phyloP scores from a whole-genome alignment of 2,888 invertebrate species.

The Parelbella ahira region DNA sequence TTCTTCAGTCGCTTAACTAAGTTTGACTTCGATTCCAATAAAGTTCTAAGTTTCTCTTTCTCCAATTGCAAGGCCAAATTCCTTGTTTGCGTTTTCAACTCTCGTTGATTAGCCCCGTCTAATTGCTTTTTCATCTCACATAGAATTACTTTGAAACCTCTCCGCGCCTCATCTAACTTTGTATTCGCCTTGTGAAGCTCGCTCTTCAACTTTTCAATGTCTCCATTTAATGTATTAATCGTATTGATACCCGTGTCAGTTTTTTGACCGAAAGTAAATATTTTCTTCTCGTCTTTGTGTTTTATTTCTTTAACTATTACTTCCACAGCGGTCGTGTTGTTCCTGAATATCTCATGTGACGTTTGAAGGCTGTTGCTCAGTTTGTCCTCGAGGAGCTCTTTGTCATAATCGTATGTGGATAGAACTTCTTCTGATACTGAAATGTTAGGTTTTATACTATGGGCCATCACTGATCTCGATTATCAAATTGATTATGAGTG shows the following conservation, averaged over 20 bases:
- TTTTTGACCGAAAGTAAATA: conserved; percentile 13
- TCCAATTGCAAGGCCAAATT: conserved; percentile 52
- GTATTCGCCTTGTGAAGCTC: conserved; percentile 44
- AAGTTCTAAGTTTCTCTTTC: conserved; percentile 55
- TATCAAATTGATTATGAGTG: too few species aligned
- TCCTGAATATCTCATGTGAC: conserved; percentile 57
- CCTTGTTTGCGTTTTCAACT: conserved; percentile 45
- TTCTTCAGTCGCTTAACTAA: conserved; percentile 49
- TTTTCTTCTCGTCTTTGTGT: conserved; percentile 36
- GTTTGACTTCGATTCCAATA: conserved; percentile 53
- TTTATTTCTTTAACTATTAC: conserved; percentile 58
- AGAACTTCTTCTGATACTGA: conserved; percentile 35
- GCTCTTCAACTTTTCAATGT: conserved; percentile 42
- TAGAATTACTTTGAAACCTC: conserved; percentile 44
- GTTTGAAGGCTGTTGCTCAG: conserved; percentile 9
- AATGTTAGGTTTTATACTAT: conserved; percentile 34
- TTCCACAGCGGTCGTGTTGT: conserved; percentile 62
- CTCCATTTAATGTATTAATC: conserved; percentile 38
- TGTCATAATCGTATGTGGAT: conserved; percentile 26
- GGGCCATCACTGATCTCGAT: conserved; percentile 31
- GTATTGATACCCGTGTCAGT: conserved; percentile 19
- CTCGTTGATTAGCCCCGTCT: conserved; percentile 44
- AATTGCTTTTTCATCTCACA: conserved; percentile 55
- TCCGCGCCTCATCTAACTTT: conserved; percentile 39
- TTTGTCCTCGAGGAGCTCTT: conserved; percentile 31